Conservation (phyloP, 2,797 vertebrate species). For the Tragopan temminckii region DNA sequence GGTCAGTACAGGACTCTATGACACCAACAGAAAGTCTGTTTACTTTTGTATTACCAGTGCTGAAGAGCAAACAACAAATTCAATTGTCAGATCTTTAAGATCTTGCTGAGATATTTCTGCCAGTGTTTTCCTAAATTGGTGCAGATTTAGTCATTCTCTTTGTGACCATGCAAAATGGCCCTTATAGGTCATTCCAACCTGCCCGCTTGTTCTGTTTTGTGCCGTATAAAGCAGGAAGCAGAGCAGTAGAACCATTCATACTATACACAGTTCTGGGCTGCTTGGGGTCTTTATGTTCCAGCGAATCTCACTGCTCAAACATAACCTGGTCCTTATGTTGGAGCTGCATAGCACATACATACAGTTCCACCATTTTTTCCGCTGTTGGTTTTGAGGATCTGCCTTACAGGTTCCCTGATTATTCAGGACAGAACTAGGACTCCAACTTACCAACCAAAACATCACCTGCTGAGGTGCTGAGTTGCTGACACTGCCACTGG, state of each 20-base stretch:
- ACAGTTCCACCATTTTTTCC: not conserved
- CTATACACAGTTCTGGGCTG: not conserved
- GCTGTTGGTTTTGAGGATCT: not conserved
- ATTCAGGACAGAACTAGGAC: not conserved
- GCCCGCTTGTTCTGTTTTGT: not conserved
- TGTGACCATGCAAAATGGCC: not conserved
- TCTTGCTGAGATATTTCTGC: not conserved
- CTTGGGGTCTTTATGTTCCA: not conserved
- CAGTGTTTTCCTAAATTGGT: not conserved
- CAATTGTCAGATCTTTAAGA: not conserved
- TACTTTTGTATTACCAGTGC: not conserved
- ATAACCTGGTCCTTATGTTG: not conserved
- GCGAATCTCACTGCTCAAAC: not conserved
- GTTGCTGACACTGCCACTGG: not conserved
- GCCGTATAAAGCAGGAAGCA: not conserved
- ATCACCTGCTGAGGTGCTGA: accelerated
- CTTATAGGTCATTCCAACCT: slow-evolving; percentile 2
- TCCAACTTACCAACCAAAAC: not conserved
- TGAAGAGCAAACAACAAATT: slow-evolving; percentile 10
- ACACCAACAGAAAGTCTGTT: not conserved
- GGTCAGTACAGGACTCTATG: not conserved
- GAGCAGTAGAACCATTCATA: not conserved
- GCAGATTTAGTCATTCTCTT: not conserved
- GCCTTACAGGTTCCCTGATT: not conserved
- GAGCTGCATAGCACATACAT: not conserved